phyloP scores from a whole-genome alignment of 2,797 vertebrate species.

The Leptoclinus maculatus region DNA sequence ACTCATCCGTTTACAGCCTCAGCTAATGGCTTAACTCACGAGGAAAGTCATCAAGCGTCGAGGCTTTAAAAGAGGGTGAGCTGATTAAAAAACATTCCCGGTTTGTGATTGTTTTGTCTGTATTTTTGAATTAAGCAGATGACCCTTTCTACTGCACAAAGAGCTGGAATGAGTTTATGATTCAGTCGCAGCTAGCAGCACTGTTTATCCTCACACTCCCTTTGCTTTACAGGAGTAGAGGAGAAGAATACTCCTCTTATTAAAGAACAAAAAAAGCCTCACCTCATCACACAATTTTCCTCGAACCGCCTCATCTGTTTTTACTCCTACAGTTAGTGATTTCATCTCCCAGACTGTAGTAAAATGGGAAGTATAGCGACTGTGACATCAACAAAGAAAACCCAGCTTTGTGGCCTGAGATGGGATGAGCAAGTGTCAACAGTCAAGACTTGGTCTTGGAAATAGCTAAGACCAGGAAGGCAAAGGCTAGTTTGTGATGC shows the following conservation, averaged over 20 bases:
- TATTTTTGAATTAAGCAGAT: slow-evolving; percentile 50
- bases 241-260: neutral
- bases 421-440: neutral
- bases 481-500: neutral
- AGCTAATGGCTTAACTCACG: slow-evolving; percentile 72
- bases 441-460: neutral
- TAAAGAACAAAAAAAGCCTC: neutral
- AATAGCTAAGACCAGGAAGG: neutral
- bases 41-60: slow-evolving; percentile 68
- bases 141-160: slow-evolving; percentile 24
- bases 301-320: neutral
- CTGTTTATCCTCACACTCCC: slow-evolving; percentile 36
- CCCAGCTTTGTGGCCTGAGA: neutral
- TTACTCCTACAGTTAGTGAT: neutral
- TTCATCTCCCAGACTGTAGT: neutral
- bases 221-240: slow-evolving; percentile 3
- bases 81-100: slow-evolving; percentile 68
- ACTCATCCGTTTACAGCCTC: slow-evolving; percentile 77
- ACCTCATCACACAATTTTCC: neutral
- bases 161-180: slow-evolving; percentile 33
- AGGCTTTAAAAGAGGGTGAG: slow-evolving; percentile 62
- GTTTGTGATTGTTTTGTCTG: slow-evolving; percentile 58
- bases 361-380: neutral
- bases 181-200: slow-evolving; percentile 30
- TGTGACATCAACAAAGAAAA: neutral